Percentiles rank a stretch among this genome's conserved stretches.
Evolutionary conservation across 2,888 invertebrate genomes (phyloP).

Genomic region (Lathronympha strigana): DNA sequence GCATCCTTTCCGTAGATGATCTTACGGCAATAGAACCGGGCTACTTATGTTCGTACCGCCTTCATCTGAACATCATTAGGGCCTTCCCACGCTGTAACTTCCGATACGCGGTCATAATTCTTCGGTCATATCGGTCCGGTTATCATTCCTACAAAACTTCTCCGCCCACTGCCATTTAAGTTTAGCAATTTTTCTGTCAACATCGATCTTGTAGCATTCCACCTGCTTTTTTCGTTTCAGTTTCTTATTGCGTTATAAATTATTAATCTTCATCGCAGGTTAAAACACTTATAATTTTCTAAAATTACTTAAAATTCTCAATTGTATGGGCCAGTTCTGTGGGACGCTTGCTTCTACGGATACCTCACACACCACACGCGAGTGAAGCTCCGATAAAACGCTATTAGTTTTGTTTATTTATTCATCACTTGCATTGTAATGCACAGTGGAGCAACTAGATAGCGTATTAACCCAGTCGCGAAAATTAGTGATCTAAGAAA

Average conservation of each 20-base stretch:
- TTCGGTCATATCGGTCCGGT: constrained; percentile 1
- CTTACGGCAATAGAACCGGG: not conserved
- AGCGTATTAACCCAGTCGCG: too few relatives aligned
- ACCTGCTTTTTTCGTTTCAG: too few relatives aligned
- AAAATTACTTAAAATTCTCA: too few relatives aligned
- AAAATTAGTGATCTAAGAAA: not conserved
- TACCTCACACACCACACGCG: too few relatives aligned
- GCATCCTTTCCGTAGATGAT: not conserved
- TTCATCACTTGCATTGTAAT: not conserved
- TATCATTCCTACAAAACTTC: not conserved
- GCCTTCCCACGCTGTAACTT: constrained; percentile 8
- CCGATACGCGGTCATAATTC: constrained; percentile 5
- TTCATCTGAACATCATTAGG: constrained; percentile 1
- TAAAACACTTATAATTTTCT: too few relatives aligned
- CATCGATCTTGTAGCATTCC: not conserved
- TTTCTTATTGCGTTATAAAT: too few relatives aligned
- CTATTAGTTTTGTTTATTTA: not conserved
- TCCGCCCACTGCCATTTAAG: not conserved
- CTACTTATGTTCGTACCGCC: not conserved
- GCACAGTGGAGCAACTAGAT: too few relatives aligned
- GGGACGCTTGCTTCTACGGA: too few relatives aligned
- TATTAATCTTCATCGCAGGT: too few relatives aligned
- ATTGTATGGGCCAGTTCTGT: too few relatives aligned
- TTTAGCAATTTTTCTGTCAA: not conserved
- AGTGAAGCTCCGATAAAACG: not conserved